Evolutionary conservation across 2,113 vertebrate genomes (phyloP), one percentile per base, ranked within the genome.

Genomic region (Agapornis roseicollis): DNA sequence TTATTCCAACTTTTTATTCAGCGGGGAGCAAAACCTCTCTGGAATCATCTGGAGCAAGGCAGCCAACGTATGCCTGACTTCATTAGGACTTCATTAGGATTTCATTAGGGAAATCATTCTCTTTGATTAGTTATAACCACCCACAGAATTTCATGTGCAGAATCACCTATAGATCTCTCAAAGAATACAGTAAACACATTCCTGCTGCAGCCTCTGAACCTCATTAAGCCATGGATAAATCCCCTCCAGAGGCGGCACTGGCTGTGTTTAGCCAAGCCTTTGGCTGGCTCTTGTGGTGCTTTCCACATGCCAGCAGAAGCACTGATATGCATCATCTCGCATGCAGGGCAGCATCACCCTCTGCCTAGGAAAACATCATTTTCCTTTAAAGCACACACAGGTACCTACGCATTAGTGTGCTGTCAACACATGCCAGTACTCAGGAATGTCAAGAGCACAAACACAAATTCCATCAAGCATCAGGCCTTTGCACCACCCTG

Each of bases 311-410:
- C 3, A 2, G n/a, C 49, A 70, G 56, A 3, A 83, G 44, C 61
- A 9, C 23, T 2, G 4, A 41, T 49, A 23, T 0, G 5, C 25
- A n/a, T 23, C 42, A 6, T 13, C 76, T 41, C 9, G 3, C 33
- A 13, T 0, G 0, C 49, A 41, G 50, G 24, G 49, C 58, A 84
- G 13, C 9, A 2, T 24, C 58, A 68, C 15, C 28, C 13, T 39
- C 49, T 56, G 76, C 80, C 89, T 66, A 49, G 80, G 11, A 66
- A 69, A 56, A n/a, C 22, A 56, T 20, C 2, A 0, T 29, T 42
- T 46, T 29, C 46, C 60, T 53, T 70, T 28, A 25, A 61, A 60
- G 68, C 58, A 19, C 24, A 39, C 20, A 28, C 6, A 5, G 41
- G 50, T 49, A 56, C 35, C 66, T 37, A 55, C 56, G 47, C 15